Evolutionary conservation across 1,140 invertebrate species (phyloP).

Genomic region (Ips typographus): DNA sequence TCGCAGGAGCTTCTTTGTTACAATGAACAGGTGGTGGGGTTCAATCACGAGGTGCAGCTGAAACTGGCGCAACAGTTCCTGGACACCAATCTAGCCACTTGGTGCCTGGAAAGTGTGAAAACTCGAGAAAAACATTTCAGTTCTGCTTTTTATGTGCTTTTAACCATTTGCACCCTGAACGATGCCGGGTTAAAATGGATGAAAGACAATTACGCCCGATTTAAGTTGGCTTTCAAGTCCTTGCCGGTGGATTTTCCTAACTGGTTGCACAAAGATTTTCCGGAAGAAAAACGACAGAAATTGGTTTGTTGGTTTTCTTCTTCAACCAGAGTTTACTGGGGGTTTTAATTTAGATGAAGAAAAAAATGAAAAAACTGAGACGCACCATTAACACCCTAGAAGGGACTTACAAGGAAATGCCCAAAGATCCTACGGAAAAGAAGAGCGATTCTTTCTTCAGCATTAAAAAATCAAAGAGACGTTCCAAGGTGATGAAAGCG

Average conservation of each 20-base stretch:
- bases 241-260: constrained; percentile 7
- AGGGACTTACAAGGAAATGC: neutral
- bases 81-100: constrained; percentile 12
- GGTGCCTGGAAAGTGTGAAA: constrained; percentile 21
- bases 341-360: constrained; percentile 28
- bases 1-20: constrained; percentile 35
- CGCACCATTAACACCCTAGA: constrained; percentile 8
- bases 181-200: constrained; percentile 33
- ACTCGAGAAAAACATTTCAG: constrained; percentile 19
- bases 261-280: constrained; percentile 17
- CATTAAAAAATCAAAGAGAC: constrained; percentile 38
- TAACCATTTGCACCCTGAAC: constrained; percentile 21
- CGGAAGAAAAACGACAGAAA: constrained; percentile 28
- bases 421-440: neutral
- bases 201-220: constrained; percentile 28
- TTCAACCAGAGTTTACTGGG: neutral
- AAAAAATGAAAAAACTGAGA: constrained; percentile 34
- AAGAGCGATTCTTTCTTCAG: constrained; percentile 22
- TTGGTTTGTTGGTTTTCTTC: constrained; percentile 11
- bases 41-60: constrained; percentile 20
- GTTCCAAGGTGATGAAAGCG: constrained; percentile 40
- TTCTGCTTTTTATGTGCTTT: constrained; percentile 24
- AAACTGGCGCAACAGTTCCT: constrained; percentile 28
- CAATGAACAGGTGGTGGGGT: constrained; percentile 31
- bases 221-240: constrained; percentile 20